phyloP scores from a whole-genome alignment of 2,888 invertebrate genomes.

The Dione vanillae region DNA sequence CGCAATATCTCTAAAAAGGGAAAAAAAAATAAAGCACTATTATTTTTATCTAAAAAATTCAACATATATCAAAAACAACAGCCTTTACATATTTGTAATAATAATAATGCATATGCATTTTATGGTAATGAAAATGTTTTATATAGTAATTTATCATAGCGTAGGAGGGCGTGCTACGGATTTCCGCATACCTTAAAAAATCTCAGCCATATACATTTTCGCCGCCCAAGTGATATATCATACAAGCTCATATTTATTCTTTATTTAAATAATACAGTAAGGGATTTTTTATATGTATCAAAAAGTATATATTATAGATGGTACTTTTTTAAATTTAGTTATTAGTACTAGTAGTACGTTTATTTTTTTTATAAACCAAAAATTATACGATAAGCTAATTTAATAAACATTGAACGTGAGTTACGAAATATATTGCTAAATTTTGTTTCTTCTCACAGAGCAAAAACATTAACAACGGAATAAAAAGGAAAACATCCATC shows the following conservation, averaged over 20 bases:
- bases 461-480: too few relatives aligned
- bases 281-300: not conserved
- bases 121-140: conserved; percentile 42
- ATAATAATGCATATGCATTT: conserved; percentile 35
- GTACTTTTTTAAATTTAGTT: too few relatives aligned
- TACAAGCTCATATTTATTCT: conserved; percentile 33
- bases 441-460: too few relatives aligned
- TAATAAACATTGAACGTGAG: too few relatives aligned
- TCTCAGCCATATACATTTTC: conserved; percentile 29
- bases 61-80: not conserved
- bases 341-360: too few relatives aligned
- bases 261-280: not conserved
- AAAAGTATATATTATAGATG: too few relatives aligned
- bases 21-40: not conserved
- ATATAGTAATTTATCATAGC: conserved; percentile 39
- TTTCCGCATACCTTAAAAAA: conserved; percentile 43
- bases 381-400: too few relatives aligned
- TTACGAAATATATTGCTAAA: too few relatives aligned
- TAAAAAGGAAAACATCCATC: too few relatives aligned
- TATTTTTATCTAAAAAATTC: not conserved
- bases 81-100: conserved; percentile 10
- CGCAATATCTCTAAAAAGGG: too few relatives aligned
- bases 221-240: conserved; percentile 36
- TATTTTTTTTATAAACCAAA: too few relatives aligned
- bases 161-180: conserved; percentile 40